Conservation (phyloP, 2,113 vertebrate species). For the cattle (Bos taurus) region DNA sequence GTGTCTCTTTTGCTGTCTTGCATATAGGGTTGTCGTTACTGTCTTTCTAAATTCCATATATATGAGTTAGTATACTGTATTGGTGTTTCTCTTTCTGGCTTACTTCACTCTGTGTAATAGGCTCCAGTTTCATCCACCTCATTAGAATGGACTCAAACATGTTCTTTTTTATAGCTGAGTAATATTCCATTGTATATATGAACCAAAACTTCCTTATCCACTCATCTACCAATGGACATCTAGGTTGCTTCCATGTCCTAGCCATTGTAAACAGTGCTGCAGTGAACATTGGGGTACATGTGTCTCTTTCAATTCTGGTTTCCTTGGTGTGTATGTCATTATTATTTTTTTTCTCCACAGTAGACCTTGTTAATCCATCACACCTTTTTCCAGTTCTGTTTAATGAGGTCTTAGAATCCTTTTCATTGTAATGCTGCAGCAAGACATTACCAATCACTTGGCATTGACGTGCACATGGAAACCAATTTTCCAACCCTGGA, state of each 20-base stretch:
- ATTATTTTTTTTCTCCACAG: neutral
- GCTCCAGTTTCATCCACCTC: neutral
- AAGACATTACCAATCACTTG: neutral
- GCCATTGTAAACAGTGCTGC: neutral
- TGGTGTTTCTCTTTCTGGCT: neutral
- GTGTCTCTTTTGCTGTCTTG: neutral
- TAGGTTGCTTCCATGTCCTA: neutral
- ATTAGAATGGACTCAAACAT: neutral
- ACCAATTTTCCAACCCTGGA: neutral
- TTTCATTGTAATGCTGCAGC: neutral
- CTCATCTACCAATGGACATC: neutral
- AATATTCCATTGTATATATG: neutral
- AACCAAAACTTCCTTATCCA: neutral
- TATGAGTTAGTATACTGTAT: neutral
- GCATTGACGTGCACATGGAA: neutral
- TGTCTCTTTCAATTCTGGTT: neutral
- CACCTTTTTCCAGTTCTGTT: neutral
- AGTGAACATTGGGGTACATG: neutral
- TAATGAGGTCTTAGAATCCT: neutral
- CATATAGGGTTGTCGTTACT: neutral
- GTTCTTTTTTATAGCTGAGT: neutral
- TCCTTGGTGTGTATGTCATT: neutral
- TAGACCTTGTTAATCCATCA: neutral
- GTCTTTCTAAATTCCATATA: neutral
- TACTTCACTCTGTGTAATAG: neutral